phyloP scores from a whole-genome alignment of 2,797 vertebrate genomes.

The Muscicapa comitata region DNA sequence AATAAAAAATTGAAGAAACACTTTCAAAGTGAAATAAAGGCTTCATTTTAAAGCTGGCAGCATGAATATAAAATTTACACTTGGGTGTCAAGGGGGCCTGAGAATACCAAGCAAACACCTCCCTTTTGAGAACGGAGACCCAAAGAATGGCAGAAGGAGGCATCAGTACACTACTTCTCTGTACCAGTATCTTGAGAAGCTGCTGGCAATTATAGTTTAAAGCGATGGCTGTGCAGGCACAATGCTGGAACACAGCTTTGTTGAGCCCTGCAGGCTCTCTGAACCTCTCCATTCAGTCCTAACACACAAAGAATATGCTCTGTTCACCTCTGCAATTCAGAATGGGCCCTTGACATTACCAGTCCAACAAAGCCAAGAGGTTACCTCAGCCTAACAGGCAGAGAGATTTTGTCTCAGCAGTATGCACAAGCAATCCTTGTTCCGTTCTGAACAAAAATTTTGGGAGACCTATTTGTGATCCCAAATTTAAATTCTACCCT shows the following conservation, averaged over 20 bases:
- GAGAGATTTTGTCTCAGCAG: background rate
- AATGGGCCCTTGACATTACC: background rate
- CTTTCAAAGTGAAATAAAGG: background rate
- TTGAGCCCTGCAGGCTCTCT: background rate
- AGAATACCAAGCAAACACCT: background rate
- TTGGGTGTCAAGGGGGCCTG: background rate
- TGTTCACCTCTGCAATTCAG: background rate
- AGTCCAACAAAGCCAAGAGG: background rate
- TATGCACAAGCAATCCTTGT: slow-evolving; percentile 22
- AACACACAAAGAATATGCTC: background rate
- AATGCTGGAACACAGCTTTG: background rate
- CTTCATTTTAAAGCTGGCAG: background rate
- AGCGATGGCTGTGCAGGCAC: background rate
- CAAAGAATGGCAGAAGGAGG: background rate
- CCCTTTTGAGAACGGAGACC: background rate
- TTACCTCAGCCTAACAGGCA: background rate
- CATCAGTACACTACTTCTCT: background rate
- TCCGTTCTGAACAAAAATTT: background rate
- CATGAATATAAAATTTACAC: background rate
- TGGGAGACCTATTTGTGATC: slow-evolving; percentile 17
- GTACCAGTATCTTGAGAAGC: background rate
- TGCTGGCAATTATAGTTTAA: background rate
- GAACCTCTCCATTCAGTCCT: background rate
- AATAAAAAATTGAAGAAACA: background rate
- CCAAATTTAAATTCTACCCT: slow-evolving; percentile 31